Evolutionary conservation across 2,797 vertebrate species (phyloP), one percentile per base, ranked within the genome.

Genomic region (Pterois miles): DNA sequence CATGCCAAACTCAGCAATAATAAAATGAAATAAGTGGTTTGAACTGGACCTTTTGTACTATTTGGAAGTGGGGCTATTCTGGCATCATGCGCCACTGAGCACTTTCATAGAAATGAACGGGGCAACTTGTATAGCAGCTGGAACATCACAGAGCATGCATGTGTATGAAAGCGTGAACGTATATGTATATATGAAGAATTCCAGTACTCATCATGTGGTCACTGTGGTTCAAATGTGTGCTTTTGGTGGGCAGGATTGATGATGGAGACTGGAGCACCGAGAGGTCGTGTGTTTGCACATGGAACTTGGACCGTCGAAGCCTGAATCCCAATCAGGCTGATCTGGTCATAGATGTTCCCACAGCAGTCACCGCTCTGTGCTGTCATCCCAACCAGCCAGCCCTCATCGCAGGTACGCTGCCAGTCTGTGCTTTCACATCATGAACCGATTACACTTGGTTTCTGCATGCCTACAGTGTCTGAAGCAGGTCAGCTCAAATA

Each of bases 191-290:
- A n/a, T n/a, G n/a, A n/a, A n/a, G 31, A 33, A 7, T 33, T 52
- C 14, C 25, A 23, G 33, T 25, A 1, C 10, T 53, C 4, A 8
- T 23, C 27, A 27, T 25, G n/a, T 18, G 11, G 2, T 63, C 27
- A 23, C 8, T 16, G 66, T 58, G 29, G 10, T 53, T 76, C 27
- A 27, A 11, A 27, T n/a, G 34, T 58, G 1, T 20, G 25, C 66
- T 43, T 69, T 20, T 62, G 31, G 16, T 31, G 10, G 6, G n/a
- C 84, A 96, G 95, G 67, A 85, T 96, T 64, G 96, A 96, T 0
- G 86, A 96, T 0, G 98, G 97, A 10, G 96, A 98, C 90, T 98
- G 98, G 98, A 96, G 94, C 88, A 96, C 93, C 0, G 96, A 97
- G 62, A 96, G 87, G 76, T 96, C 97, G 0, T 97, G 90, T 0